Conservation (phyloP, 2,888 invertebrate species). For the Luperina testacea region DNA sequence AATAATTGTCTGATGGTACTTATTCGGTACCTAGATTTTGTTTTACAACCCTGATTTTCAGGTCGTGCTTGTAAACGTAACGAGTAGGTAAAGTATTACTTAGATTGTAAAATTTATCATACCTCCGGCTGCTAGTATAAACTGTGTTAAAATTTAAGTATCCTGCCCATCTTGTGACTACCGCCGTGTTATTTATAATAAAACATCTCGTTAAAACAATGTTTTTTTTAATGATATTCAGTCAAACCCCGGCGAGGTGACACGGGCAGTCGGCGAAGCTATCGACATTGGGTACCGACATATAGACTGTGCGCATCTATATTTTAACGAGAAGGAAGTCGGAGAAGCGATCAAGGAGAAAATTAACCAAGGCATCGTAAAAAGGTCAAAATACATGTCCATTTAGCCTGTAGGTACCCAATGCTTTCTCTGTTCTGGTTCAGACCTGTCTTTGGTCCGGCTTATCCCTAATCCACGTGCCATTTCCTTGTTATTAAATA, state of each 20-base stretch:
- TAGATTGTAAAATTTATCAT: slow-evolving; percentile 40
- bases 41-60: slow-evolving; percentile 37
- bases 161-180: slow-evolving; percentile 15
- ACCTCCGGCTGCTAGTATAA: slow-evolving; percentile 25
- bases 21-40: slow-evolving; percentile 25
- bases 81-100: slow-evolving; percentile 18
- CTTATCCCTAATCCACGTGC: slow-evolving; percentile 45
- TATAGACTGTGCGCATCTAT: slow-evolving; percentile 92
- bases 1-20: slow-evolving; percentile 9
- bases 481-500: slow-evolving; percentile 56
- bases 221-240: slow-evolving; percentile 64
- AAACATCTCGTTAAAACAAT: slow-evolving; percentile 31
- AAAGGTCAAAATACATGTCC: slow-evolving; percentile 82
- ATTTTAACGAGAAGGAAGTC: slow-evolving; percentile 92
- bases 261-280: slow-evolving; percentile 91
- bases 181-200: slow-evolving; percentile 43
- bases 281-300: slow-evolving; percentile 92
- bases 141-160: slow-evolving; percentile 42
- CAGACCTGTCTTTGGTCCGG: slow-evolving; percentile 37
- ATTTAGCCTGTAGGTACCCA: slow-evolving; percentile 35
- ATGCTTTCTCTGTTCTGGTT: slow-evolving; percentile 47
- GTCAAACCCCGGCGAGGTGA: slow-evolving; percentile 91
- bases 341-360: slow-evolving; percentile 91
- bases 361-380: slow-evolving; percentile 91
- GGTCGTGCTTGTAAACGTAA: slow-evolving; percentile 18